Conservation (phyloP, 2,888 invertebrate genomes). For the Epinotia brunnichana region DNA sequence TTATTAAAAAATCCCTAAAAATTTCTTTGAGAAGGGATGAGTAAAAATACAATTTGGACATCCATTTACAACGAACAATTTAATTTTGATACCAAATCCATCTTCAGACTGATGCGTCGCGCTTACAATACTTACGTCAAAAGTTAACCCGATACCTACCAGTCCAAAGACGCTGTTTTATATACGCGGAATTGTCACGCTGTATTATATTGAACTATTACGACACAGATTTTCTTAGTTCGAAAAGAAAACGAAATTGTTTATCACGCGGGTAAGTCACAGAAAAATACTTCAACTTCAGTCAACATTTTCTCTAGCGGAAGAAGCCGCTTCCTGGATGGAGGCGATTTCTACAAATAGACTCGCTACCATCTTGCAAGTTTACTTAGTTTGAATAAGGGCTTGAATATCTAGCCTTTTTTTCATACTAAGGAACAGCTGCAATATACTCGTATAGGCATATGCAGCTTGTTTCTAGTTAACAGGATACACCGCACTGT, state of each 20-base stretch:
- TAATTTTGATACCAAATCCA: too few species aligned
- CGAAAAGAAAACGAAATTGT: not conserved
- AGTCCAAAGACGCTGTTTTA: too few species aligned
- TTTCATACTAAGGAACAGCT: not conserved
- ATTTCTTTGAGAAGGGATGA: too few species aligned
- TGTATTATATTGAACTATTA: not conserved
- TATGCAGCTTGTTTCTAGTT: not conserved
- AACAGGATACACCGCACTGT: not conserved
- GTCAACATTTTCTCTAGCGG: not conserved
- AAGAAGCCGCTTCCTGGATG: conserved; percentile 12
- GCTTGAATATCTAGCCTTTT: not conserved
- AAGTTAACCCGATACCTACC: too few species aligned
- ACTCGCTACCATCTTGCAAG: not conserved
- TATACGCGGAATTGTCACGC: not conserved
- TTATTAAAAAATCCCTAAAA: too few species aligned
- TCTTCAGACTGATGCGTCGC: too few species aligned
- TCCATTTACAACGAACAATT: too few species aligned
- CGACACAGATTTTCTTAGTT: not conserved
- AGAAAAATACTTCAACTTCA: conserved; percentile 14
- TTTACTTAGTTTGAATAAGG: conserved; percentile 16
- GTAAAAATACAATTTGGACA: too few species aligned
- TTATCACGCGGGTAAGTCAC: not conserved
- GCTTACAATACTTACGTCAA: too few species aligned
- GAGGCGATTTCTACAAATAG: conserved; percentile 18
- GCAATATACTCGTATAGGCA: too few species aligned